A percentile compares a stretch with the other conserved stretches of the same genome.
Evolutionary conservation across 2,888 invertebrate species (phyloP).

Genomic region (Lasioglossum villosulum): DNA sequence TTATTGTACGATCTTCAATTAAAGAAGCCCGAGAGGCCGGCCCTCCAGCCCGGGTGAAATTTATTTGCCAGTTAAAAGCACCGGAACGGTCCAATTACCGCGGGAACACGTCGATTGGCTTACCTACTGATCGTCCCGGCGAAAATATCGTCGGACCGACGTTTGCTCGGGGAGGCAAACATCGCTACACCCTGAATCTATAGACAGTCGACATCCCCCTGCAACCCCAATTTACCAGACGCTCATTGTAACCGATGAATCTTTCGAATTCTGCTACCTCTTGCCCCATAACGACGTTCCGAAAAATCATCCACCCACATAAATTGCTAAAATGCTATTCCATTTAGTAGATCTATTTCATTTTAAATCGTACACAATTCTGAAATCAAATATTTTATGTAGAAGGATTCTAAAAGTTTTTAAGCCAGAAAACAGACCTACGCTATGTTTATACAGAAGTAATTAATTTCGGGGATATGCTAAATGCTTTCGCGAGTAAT

Average conservation of each 20-base stretch:
- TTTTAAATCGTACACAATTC: not conserved
- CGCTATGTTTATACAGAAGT: too few species aligned
- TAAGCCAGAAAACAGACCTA: too few species aligned
- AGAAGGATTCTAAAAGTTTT: not conserved
- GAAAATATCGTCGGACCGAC: slow-evolving; percentile 37
- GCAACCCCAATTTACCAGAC: slow-evolving; percentile 12
- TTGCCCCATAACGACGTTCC: not conserved
- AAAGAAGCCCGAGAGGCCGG: slow-evolving; percentile 37
- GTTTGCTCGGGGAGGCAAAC: not conserved
- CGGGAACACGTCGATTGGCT: slow-evolving; percentile 60
- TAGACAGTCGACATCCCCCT: not conserved
- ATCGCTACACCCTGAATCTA: slow-evolving; percentile 9
- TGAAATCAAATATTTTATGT: not conserved
- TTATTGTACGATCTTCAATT: slow-evolving; percentile 67
- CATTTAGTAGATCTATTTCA: not conserved
- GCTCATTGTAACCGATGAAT: slow-evolving; percentile 2
- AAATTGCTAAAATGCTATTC: not conserved
- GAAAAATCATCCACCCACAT: not conserved
- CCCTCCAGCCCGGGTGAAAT: slow-evolving; percentile 50
- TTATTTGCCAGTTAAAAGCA: slow-evolving; percentile 69
- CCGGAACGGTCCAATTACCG: slow-evolving; percentile 65
- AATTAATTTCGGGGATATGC: too few species aligned
- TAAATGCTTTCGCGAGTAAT: too few species aligned
- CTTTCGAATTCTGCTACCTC: not conserved
- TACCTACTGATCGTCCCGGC: slow-evolving; percentile 16